These are phyloP conservation scores for Thera britannica DNA, from an alignment of 2,888 invertebrate species.

Conservation along the genomic window DNA sequence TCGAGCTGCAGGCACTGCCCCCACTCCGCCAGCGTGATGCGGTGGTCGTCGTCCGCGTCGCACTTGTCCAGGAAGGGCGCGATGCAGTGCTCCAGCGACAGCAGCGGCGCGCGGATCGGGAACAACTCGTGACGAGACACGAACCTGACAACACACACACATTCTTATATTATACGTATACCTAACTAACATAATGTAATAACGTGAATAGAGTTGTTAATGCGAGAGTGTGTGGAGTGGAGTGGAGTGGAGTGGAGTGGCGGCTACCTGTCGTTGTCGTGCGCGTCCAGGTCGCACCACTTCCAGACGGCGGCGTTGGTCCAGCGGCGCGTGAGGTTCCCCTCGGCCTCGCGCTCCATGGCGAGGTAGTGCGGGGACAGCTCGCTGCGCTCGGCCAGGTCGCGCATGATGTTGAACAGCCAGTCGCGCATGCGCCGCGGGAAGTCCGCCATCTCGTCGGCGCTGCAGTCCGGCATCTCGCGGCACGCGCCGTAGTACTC, in stretches of 20 bases:
- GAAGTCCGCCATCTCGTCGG: conserved; percentile 96
- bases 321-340: conserved; percentile 93
- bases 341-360: conserved; percentile 95
- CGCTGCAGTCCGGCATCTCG: conserved; percentile 91
- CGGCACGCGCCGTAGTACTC: conserved; percentile 96
- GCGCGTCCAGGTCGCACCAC: conserved; percentile 98
- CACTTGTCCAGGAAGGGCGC: conserved; percentile 97
- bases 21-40: conserved; percentile 97
- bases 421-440: conserved; percentile 98
- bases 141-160: conserved; percentile 56
- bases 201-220: too few relatives aligned
- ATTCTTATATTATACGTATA: too few relatives aligned
- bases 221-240: not conserved
- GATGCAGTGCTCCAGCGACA: conserved; percentile 98
- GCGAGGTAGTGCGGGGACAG: conserved; percentile 92
- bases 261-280: conserved; percentile 92
- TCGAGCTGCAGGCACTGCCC: conserved; percentile 93
- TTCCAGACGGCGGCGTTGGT: conserved; percentile 98
- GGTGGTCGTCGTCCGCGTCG: conserved; percentile 94
- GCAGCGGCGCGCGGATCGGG: conserved; percentile 96
- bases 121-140: conserved; percentile 98
- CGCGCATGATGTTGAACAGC: conserved; percentile 98
- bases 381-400: conserved; percentile 95
- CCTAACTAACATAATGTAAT: too few relatives aligned
- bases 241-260: not conserved